Base-by-base conservation (phyloP, 2,888 invertebrate genomes). In the Synergus itoensis region DNA sequence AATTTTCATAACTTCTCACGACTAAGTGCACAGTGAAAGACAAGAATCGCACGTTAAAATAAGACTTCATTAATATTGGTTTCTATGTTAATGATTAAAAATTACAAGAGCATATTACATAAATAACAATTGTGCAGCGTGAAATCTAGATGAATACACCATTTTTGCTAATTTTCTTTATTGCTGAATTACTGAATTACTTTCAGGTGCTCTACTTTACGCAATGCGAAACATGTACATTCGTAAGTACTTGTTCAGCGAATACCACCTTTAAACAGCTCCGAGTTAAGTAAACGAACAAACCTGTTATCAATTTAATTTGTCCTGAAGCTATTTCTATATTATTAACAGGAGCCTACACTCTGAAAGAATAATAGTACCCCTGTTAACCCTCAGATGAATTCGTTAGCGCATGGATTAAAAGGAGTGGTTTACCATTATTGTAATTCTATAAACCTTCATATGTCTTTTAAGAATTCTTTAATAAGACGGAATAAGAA, bases 241-340 rank as follows among this genome's bases (percentile, higher is more conserved):
- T 64, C n/a, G 64, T 64, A 36, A 64, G 64, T 64, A 64, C 40
- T 64, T 64, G 36, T 40, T 7, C 64, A 64, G 40, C 28, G 64
- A 28, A 64, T 36, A 40, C 64, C 40, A 64, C 64, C 64, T 40
- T 64, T 57, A n/a, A 18, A 4, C 40, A 36, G 16, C 28, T 64
- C 8, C 28, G 9, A 64, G 64, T 64, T 64, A 64, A 64, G 64
- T 16, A 64, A 64, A 64, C 64, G 64, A 64, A 40, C 40, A 64
- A 64, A 64, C 64, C 28, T 64, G 40, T 64, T 64, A 64, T 64
- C 64, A 64, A 64, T 64, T 64, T n/a, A 64, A 64, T 64, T 36
- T 64, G 40, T 64, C 64, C 64, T 64, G 40, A 64, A 64, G 64
- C 64, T 64, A 64, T 16, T 64, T n/a, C 64, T 40, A 57, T 57